phyloP scores from a whole-genome alignment of 2,113 vertebrate genomes.

The Conger conger region DNA sequence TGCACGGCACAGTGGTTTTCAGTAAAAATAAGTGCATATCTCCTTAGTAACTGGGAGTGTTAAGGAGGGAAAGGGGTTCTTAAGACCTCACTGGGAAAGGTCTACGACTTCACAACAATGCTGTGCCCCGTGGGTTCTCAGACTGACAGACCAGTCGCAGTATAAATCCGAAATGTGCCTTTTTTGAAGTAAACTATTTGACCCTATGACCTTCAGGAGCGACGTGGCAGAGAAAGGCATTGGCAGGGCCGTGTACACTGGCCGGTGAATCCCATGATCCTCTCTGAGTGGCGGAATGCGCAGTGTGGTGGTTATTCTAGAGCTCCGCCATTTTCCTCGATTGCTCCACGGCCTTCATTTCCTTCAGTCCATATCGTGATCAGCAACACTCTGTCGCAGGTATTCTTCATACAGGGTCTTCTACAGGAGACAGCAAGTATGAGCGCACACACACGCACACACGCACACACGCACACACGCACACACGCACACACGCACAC shows the following conservation, averaged over 20 bases:
- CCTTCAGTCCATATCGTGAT: conserved; percentile 72
- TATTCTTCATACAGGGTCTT: conserved; percentile 79
- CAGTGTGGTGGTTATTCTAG: not conserved
- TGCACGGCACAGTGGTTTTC: not conserved
- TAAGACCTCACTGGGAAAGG: not conserved
- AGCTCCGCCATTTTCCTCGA: not conserved
- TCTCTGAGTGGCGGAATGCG: not conserved
- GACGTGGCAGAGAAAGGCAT: not conserved
- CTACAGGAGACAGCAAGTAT: conserved; percentile 48
- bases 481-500: not conserved
- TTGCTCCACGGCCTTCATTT: not conserved
- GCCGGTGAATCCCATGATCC: not conserved
- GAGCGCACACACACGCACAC: not conserved
- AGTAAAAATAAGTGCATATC: not conserved
- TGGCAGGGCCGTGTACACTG: not conserved
- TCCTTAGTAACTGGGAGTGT: not conserved
- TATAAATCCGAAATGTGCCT: not conserved
- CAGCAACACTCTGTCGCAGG: conserved; percentile 76
- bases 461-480: not conserved
- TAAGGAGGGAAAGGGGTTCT: not conserved
- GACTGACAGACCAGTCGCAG: not conserved
- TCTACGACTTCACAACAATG: not conserved
- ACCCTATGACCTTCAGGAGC: not conserved
- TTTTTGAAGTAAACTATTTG: not conserved
- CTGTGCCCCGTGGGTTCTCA: not conserved